Evolutionary conservation across 2,113 vertebrate genomes (phyloP).

Genomic region (Elephas maximus): DNA sequence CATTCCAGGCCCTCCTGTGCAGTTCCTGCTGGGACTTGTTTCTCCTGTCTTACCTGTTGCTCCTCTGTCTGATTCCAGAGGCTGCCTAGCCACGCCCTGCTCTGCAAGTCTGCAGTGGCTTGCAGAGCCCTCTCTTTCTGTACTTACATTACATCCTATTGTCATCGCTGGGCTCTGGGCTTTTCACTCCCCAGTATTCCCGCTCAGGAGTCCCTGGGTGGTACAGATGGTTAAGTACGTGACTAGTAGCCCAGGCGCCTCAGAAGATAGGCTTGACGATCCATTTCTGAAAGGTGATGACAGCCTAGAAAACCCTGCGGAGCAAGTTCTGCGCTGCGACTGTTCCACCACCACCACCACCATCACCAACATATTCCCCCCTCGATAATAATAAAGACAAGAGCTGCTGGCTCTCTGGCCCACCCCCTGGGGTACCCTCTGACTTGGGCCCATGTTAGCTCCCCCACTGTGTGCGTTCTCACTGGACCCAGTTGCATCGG

Average conservation of each 20-base stretch:
- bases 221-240: not conserved
- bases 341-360: not conserved
- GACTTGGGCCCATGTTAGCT: not conserved
- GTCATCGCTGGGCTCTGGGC: not conserved
- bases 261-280: not conserved
- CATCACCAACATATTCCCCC: not conserved
- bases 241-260: no score
- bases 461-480: not conserved
- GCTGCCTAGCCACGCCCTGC: not conserved
- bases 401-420: fast-evolving
- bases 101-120: not conserved
- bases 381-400: no score
- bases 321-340: not conserved
- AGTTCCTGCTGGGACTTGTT: conserved; percentile 35
- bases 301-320: not conserved
- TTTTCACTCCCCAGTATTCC: not conserved
- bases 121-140: not conserved
- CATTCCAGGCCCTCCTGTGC: not conserved
- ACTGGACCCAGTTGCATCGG: no score
- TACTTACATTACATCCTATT: not conserved
- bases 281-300: not conserved
- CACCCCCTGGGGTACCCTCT: no score
- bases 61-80: not conserved
- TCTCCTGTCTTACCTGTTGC: conserved; percentile 58
- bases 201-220: not conserved